A percentile compares a stretch with the other conserved stretches of the same genome.
phyloP scores from a whole-genome alignment of 1,140 invertebrate genomes.

The Batillaria attramentaria region DNA sequence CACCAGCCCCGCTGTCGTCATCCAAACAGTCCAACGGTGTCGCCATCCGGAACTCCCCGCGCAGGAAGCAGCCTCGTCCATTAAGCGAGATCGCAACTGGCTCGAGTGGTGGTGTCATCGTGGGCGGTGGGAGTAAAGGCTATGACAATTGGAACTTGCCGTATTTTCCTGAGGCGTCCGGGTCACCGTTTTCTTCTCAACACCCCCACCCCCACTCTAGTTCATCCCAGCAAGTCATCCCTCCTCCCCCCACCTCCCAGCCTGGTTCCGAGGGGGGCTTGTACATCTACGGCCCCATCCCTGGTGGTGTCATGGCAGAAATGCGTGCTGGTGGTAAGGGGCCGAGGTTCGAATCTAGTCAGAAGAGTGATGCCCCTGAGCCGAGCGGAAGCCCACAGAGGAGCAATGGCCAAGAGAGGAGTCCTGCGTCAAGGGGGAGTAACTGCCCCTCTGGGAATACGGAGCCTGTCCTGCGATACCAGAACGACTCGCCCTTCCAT shows the following conservation, averaged over 20 bases:
- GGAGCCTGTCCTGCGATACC: constrained; percentile 45
- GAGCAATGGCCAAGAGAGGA: background rate
- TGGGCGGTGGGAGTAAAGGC: background rate
- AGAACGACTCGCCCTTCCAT: constrained; percentile 59
- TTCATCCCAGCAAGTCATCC: background rate
- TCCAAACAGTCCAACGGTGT: constrained; percentile 22
- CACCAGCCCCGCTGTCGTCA: constrained; percentile 27
- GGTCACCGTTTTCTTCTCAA: background rate
- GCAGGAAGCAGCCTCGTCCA: constrained; percentile 30
- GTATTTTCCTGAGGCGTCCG: background rate
- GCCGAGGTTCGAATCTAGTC: constrained; percentile 9
- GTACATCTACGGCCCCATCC: constrained; percentile 36
- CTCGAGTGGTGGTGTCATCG: background rate
- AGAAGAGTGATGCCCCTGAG: background rate
- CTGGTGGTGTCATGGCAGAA: constrained; percentile 1
- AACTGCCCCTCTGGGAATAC: constrained; percentile 17
- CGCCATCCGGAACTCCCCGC: constrained; percentile 30
- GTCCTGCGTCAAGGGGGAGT: background rate
- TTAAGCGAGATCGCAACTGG: constrained; percentile 40
- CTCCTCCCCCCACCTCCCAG: background rate
- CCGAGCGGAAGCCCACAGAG: background rate
- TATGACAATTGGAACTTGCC: constrained; percentile 12
- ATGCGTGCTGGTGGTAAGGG: background rate
- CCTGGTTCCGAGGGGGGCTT: constrained; percentile 12
- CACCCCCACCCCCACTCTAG: background rate